A percentile compares a stretch with the other conserved stretches of the same genome.
phyloP scores from a whole-genome alignment of 2,888 invertebrate species.

The Pedicia rivosa region DNA sequence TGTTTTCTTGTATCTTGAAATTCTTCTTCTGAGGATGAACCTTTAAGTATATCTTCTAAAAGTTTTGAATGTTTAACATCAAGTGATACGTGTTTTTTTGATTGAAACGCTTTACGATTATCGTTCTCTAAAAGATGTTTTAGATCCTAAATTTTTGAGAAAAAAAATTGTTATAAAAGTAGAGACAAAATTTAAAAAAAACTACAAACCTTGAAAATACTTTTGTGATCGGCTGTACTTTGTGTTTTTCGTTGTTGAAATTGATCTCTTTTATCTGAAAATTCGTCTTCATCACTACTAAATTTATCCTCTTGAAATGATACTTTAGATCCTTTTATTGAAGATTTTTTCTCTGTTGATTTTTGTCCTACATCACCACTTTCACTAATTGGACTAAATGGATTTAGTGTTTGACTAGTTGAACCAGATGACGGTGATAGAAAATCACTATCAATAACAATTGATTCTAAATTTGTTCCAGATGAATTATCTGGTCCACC shows the following conservation, averaged over 20 bases:
- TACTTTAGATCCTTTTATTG: conserved; percentile 28
- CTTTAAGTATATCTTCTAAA: conserved; percentile 28
- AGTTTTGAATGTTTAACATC: conserved; percentile 28
- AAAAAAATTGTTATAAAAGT: too few species aligned
- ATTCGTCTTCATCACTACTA: conserved; percentile 29
- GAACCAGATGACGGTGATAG: neutral
- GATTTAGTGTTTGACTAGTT: conserved; percentile 17
- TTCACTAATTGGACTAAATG: conserved; percentile 15
- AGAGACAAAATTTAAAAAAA: too few species aligned
- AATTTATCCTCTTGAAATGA: conserved; percentile 21
- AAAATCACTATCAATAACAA: conserved; percentile 11
- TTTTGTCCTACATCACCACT: conserved; percentile 14
- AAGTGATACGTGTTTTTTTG: conserved; percentile 30
- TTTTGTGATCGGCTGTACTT: conserved; percentile 27
- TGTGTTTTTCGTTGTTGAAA: conserved; percentile 30
- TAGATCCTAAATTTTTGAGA: conserved; percentile 21
- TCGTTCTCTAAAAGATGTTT: conserved; percentile 26
- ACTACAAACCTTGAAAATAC: conserved; percentile 25
- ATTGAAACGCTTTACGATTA: conserved; percentile 29
- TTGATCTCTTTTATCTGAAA: conserved; percentile 27
- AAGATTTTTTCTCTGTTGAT: conserved; percentile 19
- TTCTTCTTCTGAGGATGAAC: conserved; percentile 28
- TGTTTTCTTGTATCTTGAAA: conserved; percentile 28
- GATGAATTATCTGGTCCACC: conserved; percentile 38
- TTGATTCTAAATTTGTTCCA: conserved; percentile 41